Conservation (phyloP, 2,888 invertebrate species). For the Ormyrus pomaceus region DNA sequence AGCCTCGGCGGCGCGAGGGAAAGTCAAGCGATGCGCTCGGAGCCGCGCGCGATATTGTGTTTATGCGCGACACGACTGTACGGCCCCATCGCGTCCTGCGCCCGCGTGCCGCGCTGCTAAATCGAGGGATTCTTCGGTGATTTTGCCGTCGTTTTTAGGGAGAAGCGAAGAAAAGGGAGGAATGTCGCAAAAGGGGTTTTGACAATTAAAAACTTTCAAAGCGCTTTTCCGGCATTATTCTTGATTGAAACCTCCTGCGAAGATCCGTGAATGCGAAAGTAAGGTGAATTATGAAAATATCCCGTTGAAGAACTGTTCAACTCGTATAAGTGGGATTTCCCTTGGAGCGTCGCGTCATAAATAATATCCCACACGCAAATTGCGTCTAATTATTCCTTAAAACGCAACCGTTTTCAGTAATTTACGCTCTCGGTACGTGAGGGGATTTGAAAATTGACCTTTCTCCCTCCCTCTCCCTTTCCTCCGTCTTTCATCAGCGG, state of each 20-base stretch:
- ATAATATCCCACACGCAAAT: slow-evolving; percentile 38
- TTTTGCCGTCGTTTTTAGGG: background rate
- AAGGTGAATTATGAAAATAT: slow-evolving; percentile 14
- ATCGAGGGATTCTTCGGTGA: background rate
- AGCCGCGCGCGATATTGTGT: background rate
- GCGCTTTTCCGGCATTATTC: no score
- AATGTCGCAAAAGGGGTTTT: background rate
- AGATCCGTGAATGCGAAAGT: background rate
- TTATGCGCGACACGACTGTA: background rate
- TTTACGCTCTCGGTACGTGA: slow-evolving; percentile 22
- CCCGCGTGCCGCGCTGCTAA: background rate
- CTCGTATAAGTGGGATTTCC: slow-evolving; percentile 38
- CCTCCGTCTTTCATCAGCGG: no score
- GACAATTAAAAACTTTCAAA: no score
- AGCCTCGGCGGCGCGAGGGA: no score
- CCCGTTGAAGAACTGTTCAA: slow-evolving; percentile 15
- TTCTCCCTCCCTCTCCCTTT: background rate
- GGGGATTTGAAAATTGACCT: slow-evolving; percentile 33
- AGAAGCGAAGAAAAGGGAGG: background rate
- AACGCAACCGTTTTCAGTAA: slow-evolving; percentile 32
- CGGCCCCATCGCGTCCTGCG: background rate
- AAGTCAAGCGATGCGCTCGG: background rate
- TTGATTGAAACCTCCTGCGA: background rate
- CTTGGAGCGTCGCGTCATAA: slow-evolving; percentile 6
- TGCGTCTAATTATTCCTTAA: slow-evolving; percentile 48